Base-by-base conservation (phyloP, 2,888 invertebrate genomes). In the Papilio elwesi region DNA sequence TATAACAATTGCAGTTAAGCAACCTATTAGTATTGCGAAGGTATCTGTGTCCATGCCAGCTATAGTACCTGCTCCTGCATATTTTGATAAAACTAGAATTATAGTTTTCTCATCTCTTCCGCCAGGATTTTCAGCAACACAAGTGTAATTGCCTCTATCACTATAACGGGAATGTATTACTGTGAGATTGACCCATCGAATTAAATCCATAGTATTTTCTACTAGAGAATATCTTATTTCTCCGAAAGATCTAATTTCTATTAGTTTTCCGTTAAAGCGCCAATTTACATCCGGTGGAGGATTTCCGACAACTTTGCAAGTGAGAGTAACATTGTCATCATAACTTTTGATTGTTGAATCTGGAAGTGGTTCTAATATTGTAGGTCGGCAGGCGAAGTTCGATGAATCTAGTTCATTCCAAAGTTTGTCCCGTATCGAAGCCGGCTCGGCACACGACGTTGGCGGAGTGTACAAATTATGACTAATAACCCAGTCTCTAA, bases 381-480 rank as follows among this genome's bases (percentile, higher is more conserved):
- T 95, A 47, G 98, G 98, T 74, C 95, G 94, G 85, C 98, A 98
- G 53, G 98, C 98, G 82, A 98, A 98, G 82, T 97, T 95, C 63
- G 96, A 95, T 65, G 95, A 94, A 79, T 94, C 94, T 79, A 96
- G 92, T 79, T 96, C 96, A 78, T 95, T 95, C 98, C 98, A 98
- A 82, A 95, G 94, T 86, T 96, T 95, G 26, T 95, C 96, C 13
- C 93, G 92, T 48, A 98, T 89, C 74, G 94, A 91, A 2, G 92
- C 82, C 0, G 98, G 98, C 75, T 96, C 95, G 1, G 94, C 93
- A 83, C 97, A 97, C 64, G 96, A 95, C 0, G 97, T 97, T 3
- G 96, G 96, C 10, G 96, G 94, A 12, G 97, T 96, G 82, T 97
- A 97, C 71, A 98, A 92, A 74, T 97, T 97, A 76, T 95, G 95